Conservation (phyloP, 2,113 vertebrate genomes). For the Pungitius pungitius region DNA sequence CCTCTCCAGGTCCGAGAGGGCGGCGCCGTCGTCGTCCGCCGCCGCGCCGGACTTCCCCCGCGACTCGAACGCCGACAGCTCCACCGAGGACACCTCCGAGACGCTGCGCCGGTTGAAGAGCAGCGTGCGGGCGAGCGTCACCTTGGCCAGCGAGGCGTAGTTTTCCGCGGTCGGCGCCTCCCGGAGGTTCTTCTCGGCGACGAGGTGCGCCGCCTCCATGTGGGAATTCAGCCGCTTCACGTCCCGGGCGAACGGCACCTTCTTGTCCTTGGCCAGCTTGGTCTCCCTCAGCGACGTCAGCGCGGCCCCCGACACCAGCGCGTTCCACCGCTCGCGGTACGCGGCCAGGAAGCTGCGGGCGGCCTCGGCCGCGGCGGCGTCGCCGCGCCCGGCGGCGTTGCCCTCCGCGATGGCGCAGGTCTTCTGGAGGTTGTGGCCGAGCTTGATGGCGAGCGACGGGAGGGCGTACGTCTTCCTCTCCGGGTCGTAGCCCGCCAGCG, state of each 20-base stretch:
- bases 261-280: conserved; percentile 4
- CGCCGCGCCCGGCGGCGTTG: conserved; percentile 35
- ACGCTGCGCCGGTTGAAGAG: conserved; percentile 58
- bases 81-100: conserved; percentile 18
- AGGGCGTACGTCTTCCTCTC: conserved; percentile 36
- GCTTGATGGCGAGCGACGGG: conserved; percentile 62
- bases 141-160: conserved; percentile 41
- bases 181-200: conserved; percentile 49
- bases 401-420: conserved; percentile 51
- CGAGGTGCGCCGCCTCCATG: conserved; percentile 44
- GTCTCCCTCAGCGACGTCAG: conserved; percentile 32
- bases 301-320: conserved; percentile 41
- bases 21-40: conserved; percentile 16
- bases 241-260: conserved; percentile 44
- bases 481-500: conserved; percentile 56
- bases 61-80: conserved; percentile 27
- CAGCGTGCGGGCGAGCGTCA: conserved; percentile 33
- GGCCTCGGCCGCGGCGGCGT: conserved; percentile 28
- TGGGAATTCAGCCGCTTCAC: conserved; percentile 48
- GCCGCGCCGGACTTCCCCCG: neutral
- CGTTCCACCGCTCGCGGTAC: conserved; percentile 60
- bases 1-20: conserved; percentile 51
- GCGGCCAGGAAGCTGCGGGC: conserved; percentile 51
- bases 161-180: conserved; percentile 34
- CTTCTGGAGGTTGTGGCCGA: conserved; percentile 68